Conservation (phyloP, 2,888 invertebrate species). For the Rapana venosa region DNA sequence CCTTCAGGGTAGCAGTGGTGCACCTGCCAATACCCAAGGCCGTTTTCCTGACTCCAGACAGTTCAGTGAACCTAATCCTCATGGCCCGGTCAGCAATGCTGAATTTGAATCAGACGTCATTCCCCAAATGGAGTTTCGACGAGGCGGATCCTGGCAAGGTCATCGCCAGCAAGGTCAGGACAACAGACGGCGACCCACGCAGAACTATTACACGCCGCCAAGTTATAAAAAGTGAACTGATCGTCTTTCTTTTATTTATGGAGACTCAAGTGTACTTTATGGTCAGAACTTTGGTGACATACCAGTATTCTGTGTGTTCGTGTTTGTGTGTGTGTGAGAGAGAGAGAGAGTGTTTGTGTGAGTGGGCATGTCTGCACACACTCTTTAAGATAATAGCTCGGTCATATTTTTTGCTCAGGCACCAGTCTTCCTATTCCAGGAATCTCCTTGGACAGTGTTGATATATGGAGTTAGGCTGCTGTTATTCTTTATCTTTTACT, state of each 20-base stretch:
- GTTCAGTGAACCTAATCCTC: not conserved
- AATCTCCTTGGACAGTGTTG: too few species aligned
- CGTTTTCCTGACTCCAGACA: not conserved
- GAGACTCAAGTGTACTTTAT: not conserved
- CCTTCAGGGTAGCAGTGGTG: conserved; percentile 26
- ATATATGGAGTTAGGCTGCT: too few species aligned
- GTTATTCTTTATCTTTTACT: too few species aligned
- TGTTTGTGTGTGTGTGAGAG: not conserved
- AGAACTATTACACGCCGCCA: conserved; percentile 62
- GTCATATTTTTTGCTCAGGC: too few species aligned
- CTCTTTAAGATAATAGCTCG: too few species aligned
- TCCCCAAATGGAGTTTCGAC: conserved; percentile 67
- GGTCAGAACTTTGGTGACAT: too few species aligned
- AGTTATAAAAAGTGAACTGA: conserved; percentile 36
- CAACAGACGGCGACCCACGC: conserved; percentile 56
- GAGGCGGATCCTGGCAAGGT: conserved; percentile 60
- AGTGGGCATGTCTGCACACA: not conserved
- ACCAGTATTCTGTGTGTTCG: not conserved
- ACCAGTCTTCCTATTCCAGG: too few species aligned
- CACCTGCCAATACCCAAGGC: not conserved
- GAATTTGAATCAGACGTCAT: conserved; percentile 33
- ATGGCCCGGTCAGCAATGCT: not conserved
- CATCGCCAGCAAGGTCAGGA: conserved; percentile 82
- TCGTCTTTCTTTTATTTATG: not conserved
- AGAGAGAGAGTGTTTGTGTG: not conserved